Evolutionary conservation across 1,140 invertebrate species (phyloP).

Genomic region (Tetragonula clypearis): DNA sequence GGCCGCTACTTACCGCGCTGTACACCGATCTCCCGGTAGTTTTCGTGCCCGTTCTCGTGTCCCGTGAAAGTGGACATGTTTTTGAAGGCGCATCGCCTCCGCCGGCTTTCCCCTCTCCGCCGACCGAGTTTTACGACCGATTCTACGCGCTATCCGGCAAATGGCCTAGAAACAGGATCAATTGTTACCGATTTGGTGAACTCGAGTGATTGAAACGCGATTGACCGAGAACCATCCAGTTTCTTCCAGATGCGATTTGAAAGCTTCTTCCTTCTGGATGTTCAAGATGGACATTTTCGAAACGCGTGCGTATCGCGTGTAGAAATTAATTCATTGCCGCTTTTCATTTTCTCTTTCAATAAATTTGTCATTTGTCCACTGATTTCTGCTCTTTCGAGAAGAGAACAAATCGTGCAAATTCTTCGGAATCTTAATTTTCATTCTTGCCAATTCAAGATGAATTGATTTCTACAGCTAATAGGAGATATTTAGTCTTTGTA

Average conservation of each 20-base stretch:
- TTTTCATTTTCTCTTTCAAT: too few relatives aligned
- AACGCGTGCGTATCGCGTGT: too few relatives aligned
- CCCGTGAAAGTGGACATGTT: slow-evolving; percentile 62
- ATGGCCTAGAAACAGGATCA: slow-evolving; percentile 59
- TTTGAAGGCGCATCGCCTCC: slow-evolving; percentile 45
- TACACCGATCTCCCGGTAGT: slow-evolving; percentile 54
- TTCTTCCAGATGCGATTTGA: background rate
- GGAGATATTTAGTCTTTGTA: too few relatives aligned
- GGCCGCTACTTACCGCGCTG: slow-evolving; percentile 71
- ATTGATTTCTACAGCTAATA: too few relatives aligned
- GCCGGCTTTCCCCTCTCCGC: background rate
- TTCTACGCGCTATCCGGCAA: slow-evolving; percentile 37
- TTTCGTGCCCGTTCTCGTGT: slow-evolving; percentile 58
- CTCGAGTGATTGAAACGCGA: slow-evolving; percentile 55
- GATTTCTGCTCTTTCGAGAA: too few relatives aligned
- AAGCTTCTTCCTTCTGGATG: background rate
- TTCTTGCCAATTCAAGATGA: too few relatives aligned
- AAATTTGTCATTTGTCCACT: too few relatives aligned
- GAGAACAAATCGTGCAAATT: too few relatives aligned
- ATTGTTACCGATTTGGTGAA: slow-evolving; percentile 50
- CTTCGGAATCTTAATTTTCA: too few relatives aligned
- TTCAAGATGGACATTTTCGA: too few relatives aligned
- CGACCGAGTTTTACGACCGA: slow-evolving; percentile 48
- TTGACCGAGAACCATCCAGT: background rate
- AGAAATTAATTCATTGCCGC: too few relatives aligned